Percentiles rank a stretch among this genome's conserved stretches.
Evolutionary conservation across 2,113 vertebrate genomes (phyloP).

Genomic region (Odobenus rosmarus): DNA sequence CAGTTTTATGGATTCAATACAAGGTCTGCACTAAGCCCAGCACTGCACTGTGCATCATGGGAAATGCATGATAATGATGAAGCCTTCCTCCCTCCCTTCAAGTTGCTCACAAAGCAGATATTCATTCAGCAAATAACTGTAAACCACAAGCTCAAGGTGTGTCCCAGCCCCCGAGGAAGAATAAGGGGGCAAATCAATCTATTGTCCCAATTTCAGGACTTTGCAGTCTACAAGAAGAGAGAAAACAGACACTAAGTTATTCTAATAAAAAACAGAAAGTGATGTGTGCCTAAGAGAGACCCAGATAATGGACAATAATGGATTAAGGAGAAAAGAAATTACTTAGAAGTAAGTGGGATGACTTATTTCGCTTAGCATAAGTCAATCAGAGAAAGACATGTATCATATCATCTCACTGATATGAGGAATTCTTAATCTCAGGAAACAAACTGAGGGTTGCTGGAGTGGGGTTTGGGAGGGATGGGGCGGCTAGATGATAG

Average conservation of each 20-base stretch:
- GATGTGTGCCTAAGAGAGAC: neutral
- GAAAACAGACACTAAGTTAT: neutral
- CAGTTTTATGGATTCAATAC: neutral
- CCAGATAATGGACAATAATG: neutral
- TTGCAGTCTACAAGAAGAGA: neutral
- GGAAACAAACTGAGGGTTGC: too few species aligned
- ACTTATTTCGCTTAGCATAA: too few species aligned
- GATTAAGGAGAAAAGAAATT: neutral
- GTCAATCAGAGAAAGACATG: too few species aligned
- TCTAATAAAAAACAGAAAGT: neutral
- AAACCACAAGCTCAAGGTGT: neutral
- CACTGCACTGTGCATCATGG: neutral
- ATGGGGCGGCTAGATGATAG: too few species aligned
- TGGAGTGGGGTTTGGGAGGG: too few species aligned
- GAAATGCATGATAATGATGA: neutral
- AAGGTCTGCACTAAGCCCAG: neutral
- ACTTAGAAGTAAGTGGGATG: neutral
- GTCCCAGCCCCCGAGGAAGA: neutral
- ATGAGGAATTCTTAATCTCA: too few species aligned
- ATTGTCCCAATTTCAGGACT: neutral
- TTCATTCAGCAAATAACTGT: neutral
- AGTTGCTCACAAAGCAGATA: neutral
- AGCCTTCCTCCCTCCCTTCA: neutral
- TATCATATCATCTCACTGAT: too few species aligned
- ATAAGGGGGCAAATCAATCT: neutral